Base-by-base conservation (phyloP, 2,113 vertebrate species). In the Picathartes gymnocephalus region DNA sequence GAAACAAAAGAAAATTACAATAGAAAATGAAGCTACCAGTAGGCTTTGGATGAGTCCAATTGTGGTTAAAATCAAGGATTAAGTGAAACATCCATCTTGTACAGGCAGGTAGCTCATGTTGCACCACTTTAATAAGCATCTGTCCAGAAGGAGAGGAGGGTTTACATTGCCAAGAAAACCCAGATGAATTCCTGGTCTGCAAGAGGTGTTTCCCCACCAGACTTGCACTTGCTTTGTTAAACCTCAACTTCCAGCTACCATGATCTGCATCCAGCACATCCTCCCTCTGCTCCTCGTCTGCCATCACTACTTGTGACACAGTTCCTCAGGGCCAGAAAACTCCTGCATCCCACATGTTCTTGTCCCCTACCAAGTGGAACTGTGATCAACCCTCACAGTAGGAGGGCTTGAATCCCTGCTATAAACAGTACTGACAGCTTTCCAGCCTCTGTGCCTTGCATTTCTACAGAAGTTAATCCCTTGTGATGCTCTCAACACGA, bases 401-500 rank as follows among this genome's bases (percentile, higher is more conserved):
- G 30, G 42, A 72, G 53, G 19, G 27, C 50, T 85, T 47, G 58
- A 86, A 54, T n/a, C 6, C 39, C 51, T 58, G 22, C 47, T 78
- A 39, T 58, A 68, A 91, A 66, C 54, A 79, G 50, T 33, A 44
- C 0, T 16, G 37, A 35, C 5, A 8, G 61, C 39, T 87, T 53
- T 45, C 50, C 48, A 69, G n/a, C 3, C 28, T 42, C n/a, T 0
- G 0, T 10, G 11, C 4, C 65, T 37, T 61, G 37, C 50, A 62
- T 74, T 88, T 60, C 68, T 35, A 33, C 30, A 19, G 15, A 0
- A n/a, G 35, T 40, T 70, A 60, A 66, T 83, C 86, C 76, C 28
- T 54, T 47, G 39, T 60, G 68, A 54, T 66, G 79, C 54, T 86
- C 68, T 84, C 78, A 60, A 69, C 15, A 10, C 2, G 21, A 69